Base-by-base conservation (phyloP, 1,140 invertebrate species). In the Conus ventricosus region DNA sequence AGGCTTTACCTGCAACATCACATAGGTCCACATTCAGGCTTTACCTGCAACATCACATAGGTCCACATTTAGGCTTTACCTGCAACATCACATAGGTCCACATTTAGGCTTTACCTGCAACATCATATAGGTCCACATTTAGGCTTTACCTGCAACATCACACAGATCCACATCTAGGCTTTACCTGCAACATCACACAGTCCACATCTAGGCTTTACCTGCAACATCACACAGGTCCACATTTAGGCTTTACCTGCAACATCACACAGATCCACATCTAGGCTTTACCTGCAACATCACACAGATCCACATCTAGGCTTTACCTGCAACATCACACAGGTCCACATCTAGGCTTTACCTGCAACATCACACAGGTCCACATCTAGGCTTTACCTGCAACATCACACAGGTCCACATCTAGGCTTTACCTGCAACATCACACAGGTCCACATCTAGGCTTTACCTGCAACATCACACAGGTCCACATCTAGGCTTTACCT, bases 251-350 rank as follows among this genome's bases (percentile, higher is more conserved):
- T 86, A 95, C 94, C 92, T 93, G 88, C 15, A 95, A 88, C 54
- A n/a, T n/a, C n/a, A n/a, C n/a, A n/a, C n/a, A n/a, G n/a, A n/a
- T n/a, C n/a, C 39, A 39, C 39, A 39, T 39, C 39, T 39, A 39
- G 3, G 39, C 39, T 39, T 39, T 86, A 95, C 94, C 92, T 93
- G 88, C 15, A 95, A 88, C 54, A n/a, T n/a, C n/a, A n/a, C n/a
- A n/a, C n/a, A n/a, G n/a, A n/a, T n/a, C n/a, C 39, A 39, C 39
- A 39, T 39, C 39, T 39, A 39, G 3, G 39, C 39, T 39, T 39
- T 86, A 95, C 94, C 92, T 93, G 88, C 15, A 95, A 88, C 54
- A n/a, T n/a, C n/a, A n/a, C n/a, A n/a, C n/a, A n/a, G n/a, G n/a
- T n/a, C n/a, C 39, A 39, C 39, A 39, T 39, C 39, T 39, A 39